Evolutionary conservation across 2,113 vertebrate genomes (phyloP).

Genomic region (Eptesicus fuscus): DNA sequence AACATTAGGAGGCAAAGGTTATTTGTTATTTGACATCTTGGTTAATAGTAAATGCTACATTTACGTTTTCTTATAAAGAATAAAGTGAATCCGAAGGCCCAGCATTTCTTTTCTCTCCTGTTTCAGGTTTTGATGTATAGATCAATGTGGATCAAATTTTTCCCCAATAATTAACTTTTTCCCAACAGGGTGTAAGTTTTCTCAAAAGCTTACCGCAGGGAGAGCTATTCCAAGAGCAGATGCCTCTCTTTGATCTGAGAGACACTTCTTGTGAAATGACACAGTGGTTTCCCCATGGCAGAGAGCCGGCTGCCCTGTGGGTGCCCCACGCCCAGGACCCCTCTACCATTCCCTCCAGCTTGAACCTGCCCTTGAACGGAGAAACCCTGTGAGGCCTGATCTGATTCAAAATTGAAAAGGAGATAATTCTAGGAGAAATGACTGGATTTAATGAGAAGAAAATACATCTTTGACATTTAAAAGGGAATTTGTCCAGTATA

Average conservation of each 20-base stretch:
- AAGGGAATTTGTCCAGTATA: not conserved
- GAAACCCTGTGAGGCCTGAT: not conserved
- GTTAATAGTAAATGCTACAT: not conserved
- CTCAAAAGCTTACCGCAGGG: not conserved
- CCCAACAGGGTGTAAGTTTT: too few relatives aligned
- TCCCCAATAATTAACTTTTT: not conserved
- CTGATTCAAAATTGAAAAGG: not conserved
- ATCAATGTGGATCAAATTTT: not conserved
- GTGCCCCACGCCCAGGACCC: rapidly evolving
- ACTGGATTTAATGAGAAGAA: not conserved
- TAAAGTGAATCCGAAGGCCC: not conserved
- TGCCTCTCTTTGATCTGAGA: rapidly evolving
- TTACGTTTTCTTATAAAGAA: not conserved
- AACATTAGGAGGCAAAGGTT: not conserved
- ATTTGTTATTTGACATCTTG: not conserved
- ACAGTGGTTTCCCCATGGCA: rapidly evolving
- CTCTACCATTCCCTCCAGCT: rapidly evolving
- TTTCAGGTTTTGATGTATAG: not conserved
- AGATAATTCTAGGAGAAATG: not conserved
- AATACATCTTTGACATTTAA: not conserved
- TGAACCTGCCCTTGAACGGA: not conserved
- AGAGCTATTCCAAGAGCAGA: rapidly evolving
- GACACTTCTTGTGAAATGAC: too few relatives aligned
- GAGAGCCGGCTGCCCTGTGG: not conserved
- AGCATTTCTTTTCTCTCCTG: not conserved